Percentiles rank a stretch among this genome's conserved stretches.
Evolutionary conservation across 2,888 invertebrate species (phyloP).

Genomic region (Lamellibrachia satsuma): DNA sequence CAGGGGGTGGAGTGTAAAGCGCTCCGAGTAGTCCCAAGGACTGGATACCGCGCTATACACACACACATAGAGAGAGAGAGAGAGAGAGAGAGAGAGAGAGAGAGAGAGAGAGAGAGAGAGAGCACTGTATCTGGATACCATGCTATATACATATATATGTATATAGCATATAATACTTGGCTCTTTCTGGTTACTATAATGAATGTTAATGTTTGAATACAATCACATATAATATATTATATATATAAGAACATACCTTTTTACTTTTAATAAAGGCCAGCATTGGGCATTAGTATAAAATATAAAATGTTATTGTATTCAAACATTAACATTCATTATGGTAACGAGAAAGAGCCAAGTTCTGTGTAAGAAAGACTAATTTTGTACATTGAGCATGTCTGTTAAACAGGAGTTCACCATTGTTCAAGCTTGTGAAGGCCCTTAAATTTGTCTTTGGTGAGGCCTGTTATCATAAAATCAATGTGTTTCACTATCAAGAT

Average conservation of each 20-base stretch:
- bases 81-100: too few relatives aligned
- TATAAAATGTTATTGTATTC: background rate
- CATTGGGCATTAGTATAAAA: background rate
- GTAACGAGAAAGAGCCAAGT: background rate
- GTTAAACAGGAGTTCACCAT: background rate
- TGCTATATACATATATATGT: too few relatives aligned
- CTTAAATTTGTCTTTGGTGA: background rate
- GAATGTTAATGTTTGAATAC: background rate
- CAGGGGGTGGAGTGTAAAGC: too few relatives aligned
- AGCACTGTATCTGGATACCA: too few relatives aligned
- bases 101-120: too few relatives aligned
- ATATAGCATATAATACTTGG: background rate
- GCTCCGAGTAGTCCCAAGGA: too few relatives aligned
- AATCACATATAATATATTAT: background rate
- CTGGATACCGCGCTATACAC: too few relatives aligned
- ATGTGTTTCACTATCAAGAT: background rate
- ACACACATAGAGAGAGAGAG: too few relatives aligned
- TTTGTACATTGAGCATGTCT: background rate
- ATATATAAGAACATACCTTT: too few relatives aligned
- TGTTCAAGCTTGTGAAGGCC: background rate
- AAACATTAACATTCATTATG: background rate
- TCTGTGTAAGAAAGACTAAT: background rate
- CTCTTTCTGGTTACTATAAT: background rate
- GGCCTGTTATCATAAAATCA: slow-evolving; percentile 3
- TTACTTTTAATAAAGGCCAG: too few relatives aligned